A percentile compares a stretch with the other conserved stretches of the same genome.
Conservation (phyloP, 2,888 invertebrate genomes). For the Diaphora mendica region DNA sequence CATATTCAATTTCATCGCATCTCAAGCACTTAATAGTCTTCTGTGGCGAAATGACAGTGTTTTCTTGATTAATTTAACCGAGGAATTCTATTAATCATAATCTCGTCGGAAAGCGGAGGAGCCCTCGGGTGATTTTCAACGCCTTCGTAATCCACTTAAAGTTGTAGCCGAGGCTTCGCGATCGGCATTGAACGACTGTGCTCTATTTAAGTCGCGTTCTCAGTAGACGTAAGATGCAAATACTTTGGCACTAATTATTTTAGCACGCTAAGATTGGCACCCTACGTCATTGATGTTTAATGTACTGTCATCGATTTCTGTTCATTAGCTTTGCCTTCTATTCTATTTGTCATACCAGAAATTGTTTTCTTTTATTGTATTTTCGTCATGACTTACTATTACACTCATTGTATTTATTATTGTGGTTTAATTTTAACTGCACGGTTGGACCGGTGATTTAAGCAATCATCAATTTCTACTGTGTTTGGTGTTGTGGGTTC, state of each 20-base stretch:
- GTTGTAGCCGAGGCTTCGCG: slow-evolving; percentile 21
- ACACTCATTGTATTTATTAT: too few relatives aligned
- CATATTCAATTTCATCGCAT: slow-evolving; percentile 15
- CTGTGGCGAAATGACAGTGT: slow-evolving; percentile 26
- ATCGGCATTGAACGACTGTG: slow-evolving; percentile 11
- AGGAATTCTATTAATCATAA: slow-evolving; percentile 66
- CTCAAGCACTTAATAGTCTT: slow-evolving; percentile 19
- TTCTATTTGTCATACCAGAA: neutral
- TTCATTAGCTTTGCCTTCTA: neutral
- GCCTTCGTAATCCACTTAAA: slow-evolving; percentile 41
- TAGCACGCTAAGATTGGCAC: neutral
- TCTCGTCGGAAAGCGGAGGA: slow-evolving; percentile 41
- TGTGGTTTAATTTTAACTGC: too few relatives aligned
- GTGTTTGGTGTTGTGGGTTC: too few relatives aligned
- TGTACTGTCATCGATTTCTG: neutral
- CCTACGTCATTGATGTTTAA: neutral
- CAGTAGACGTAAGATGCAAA: neutral
- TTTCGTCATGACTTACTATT: neutral
- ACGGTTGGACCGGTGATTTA: too few relatives aligned
- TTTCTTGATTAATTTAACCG: slow-evolving; percentile 58
- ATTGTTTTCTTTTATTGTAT: neutral
- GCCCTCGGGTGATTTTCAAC: slow-evolving; percentile 52
- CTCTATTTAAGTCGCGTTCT: neutral
- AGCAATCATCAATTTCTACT: too few relatives aligned
- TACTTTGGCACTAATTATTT: neutral